These are phyloP conservation scores for Hyposoter didymator DNA, from an alignment of 2,888 invertebrate species.

Conservation along the genomic window DNA sequence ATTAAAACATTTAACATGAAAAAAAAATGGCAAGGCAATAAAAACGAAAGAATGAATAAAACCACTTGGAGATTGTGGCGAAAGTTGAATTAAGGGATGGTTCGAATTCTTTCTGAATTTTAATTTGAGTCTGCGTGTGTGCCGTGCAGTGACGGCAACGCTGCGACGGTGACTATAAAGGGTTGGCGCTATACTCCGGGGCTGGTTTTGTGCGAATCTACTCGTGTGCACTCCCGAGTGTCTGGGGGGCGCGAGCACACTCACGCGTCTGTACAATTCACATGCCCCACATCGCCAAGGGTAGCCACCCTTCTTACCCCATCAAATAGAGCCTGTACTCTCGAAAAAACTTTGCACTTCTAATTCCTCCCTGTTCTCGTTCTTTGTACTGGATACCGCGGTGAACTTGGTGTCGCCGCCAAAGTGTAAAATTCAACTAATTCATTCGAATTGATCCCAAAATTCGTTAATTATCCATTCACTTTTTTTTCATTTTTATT, in stretches of 20 bases:
- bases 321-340: conserved; percentile 7
- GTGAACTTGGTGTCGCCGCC: background rate
- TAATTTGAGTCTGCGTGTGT: background rate
- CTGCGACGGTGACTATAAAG: conserved; percentile 44
- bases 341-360: conserved; percentile 13
- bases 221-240: conserved; percentile 53
- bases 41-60: conserved; percentile 41
- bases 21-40: conserved; percentile 21
- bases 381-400: background rate
- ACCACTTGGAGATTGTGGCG: conserved; percentile 11
- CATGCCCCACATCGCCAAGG: conserved; percentile 5
- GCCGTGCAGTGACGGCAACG: conserved; percentile 37
- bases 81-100: background rate
- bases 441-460: background rate
- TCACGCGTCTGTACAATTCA: conserved; percentile 26
- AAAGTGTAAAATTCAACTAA: background rate
- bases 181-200: conserved; percentile 1
- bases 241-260: conserved; percentile 50
- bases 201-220: conserved; percentile 31
- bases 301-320: conserved; percentile 5
- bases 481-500: background rate
- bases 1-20: conserved; percentile 40
- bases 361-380: background rate
- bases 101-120: conserved; percentile 6
- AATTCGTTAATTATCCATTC: background rate